phyloP scores from a whole-genome alignment of 2,888 invertebrate genomes.

The Fragum sueziense region DNA sequence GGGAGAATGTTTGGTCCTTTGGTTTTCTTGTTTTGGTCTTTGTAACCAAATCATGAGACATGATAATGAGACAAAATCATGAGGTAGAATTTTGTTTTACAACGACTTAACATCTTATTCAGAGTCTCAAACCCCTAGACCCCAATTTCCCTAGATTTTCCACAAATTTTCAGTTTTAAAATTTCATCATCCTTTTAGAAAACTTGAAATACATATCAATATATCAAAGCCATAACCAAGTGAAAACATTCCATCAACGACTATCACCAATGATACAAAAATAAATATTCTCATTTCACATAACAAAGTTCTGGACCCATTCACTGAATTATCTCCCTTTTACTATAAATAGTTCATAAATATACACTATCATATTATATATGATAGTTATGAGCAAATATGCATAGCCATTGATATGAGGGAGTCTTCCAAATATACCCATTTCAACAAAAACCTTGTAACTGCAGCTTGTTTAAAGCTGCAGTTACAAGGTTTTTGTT shows the following conservation, averaged over 20 bases:
- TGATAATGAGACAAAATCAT: too few relatives aligned
- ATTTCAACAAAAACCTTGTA: too few relatives aligned
- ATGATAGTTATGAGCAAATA: neutral
- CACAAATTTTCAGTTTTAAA: too few relatives aligned
- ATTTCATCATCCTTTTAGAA: too few relatives aligned
- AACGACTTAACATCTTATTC: neutral
- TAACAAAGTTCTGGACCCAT: neutral
- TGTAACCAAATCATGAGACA: neutral
- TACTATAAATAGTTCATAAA: conserved; percentile 6
- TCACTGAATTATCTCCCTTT: neutral
- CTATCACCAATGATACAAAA: neutral
- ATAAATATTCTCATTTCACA: neutral
- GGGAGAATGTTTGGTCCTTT: neutral
- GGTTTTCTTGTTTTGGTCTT: neutral
- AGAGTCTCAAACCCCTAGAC: too few relatives aligned
- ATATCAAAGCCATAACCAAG: neutral
- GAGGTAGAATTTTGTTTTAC: neutral
- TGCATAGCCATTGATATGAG: too few relatives aligned
- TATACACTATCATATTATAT: neutral
- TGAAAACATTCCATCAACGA: neutral
- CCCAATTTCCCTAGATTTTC: too few relatives aligned
- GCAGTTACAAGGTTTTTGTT: too few relatives aligned
- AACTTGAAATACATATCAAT: neutral
- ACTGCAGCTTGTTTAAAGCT: too few relatives aligned
- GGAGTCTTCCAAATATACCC: too few relatives aligned